Evolutionary conservation across 2,888 invertebrate genomes (phyloP).

Genomic region (Electrophaes corylata): DNA sequence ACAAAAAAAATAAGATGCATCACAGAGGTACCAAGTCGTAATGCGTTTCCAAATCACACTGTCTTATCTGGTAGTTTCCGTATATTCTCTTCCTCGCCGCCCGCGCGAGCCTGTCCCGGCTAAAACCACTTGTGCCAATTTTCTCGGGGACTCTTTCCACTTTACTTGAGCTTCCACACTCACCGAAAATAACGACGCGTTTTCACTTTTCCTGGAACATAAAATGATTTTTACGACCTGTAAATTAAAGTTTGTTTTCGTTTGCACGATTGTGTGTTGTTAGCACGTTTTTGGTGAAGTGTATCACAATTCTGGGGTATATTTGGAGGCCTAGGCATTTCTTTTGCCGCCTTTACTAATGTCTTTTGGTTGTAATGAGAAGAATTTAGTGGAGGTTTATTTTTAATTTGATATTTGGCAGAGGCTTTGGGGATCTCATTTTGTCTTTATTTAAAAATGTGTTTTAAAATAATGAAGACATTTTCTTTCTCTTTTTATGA

Average conservation of each 20-base stretch:
- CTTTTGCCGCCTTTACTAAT: conserved; percentile 75
- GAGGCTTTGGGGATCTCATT: conserved; percentile 41
- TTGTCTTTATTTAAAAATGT: conserved; percentile 42
- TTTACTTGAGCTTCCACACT: conserved; percentile 75
- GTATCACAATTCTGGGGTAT: conserved; percentile 62
- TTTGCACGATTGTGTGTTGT: conserved; percentile 28
- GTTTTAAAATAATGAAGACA: conserved; percentile 25
- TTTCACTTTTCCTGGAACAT: conserved; percentile 49
- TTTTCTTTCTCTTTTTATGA: neutral
- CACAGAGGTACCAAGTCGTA: conserved; percentile 28
- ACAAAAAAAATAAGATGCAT: conserved; percentile 2
- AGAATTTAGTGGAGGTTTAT: conserved; percentile 70
- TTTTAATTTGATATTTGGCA: conserved; percentile 70
- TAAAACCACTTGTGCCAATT: conserved; percentile 85
- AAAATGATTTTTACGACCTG: conserved; percentile 51
- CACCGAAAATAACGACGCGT: conserved; percentile 59
- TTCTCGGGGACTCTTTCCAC: conserved; percentile 81
- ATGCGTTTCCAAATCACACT: neutral
- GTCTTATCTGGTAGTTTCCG: conserved; percentile 21
- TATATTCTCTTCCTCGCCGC: conserved; percentile 55
- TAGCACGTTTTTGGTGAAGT: conserved; percentile 39
- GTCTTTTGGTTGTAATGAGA: conserved; percentile 78
- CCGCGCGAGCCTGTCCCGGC: conserved; percentile 65
- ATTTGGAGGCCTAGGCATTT: conserved; percentile 75
- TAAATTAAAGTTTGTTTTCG: conserved; percentile 56